A percentile compares a stretch with the other conserved stretches of the same genome.
Conservation (phyloP, 2,888 invertebrate genomes). For the Callyntrura guangdongensis region DNA sequence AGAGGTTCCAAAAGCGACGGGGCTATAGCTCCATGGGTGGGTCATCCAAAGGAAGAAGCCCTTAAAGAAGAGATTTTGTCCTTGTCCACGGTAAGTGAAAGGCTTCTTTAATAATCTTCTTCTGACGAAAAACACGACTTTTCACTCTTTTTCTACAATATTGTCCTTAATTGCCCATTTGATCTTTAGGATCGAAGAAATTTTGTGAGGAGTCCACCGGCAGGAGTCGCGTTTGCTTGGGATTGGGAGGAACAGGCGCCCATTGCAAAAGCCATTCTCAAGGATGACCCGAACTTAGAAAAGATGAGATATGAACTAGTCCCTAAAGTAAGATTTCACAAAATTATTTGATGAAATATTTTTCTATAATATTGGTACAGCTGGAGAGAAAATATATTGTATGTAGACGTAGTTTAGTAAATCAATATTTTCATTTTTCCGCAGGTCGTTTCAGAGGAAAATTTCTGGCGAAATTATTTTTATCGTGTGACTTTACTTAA, state of each 20-base stretch:
- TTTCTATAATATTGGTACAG: not conserved
- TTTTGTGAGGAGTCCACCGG: conserved; percentile 98
- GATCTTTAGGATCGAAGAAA: conserved; percentile 95
- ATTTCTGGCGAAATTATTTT: conserved; percentile 99
- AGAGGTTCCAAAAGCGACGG: conserved; percentile 90
- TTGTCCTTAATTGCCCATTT: conserved; percentile 55
- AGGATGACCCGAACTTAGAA: conserved; percentile 97
- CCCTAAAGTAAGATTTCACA: conserved; percentile 95
- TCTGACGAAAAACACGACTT: not conserved
- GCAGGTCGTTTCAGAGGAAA: conserved; percentile 94
- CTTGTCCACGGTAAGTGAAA: conserved; percentile 91
- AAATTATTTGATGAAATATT: not conserved
- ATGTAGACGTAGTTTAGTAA: not conserved
- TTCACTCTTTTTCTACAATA: not conserved
- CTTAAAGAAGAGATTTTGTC: conserved; percentile 98
- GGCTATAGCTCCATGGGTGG: conserved; percentile 97
- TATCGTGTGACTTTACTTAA: conserved; percentile 99
- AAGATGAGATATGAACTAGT: conserved; percentile 99
- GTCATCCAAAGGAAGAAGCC: conserved; percentile 96
- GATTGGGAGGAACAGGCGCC: conserved; percentile 97
- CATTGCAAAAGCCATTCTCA: conserved; percentile 97
- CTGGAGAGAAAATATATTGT: not conserved
- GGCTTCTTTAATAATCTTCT: conserved; percentile 37
- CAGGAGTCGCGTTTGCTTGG: conserved; percentile 98
- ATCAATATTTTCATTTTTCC: not conserved